These are phyloP conservation scores for Omphaloscelis lunosa DNA, from an alignment of 2,888 invertebrate species.

Conservation along the genomic window DNA sequence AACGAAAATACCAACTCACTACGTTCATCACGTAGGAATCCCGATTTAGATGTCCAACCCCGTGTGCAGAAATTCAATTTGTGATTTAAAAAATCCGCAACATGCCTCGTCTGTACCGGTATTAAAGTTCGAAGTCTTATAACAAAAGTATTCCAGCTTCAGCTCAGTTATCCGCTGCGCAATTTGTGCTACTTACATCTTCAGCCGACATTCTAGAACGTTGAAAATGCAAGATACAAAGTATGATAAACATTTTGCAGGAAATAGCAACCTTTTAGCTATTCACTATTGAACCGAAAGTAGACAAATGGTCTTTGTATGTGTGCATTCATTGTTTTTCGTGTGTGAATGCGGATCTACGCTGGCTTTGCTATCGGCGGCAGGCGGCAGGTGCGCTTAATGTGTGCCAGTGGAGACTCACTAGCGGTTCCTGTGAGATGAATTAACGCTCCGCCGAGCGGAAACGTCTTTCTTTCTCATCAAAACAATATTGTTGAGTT, in stretches of 20 bases:
- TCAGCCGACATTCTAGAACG: slow-evolving; percentile 32
- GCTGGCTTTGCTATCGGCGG: slow-evolving; percentile 42
- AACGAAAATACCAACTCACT: slow-evolving; percentile 31
- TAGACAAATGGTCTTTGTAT: slow-evolving; percentile 29
- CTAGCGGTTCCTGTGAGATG: slow-evolving; percentile 74
- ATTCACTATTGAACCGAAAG: slow-evolving; percentile 35
- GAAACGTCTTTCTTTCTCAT: slow-evolving; percentile 81
- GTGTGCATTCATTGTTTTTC: slow-evolving; percentile 46
- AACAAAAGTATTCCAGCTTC: slow-evolving; percentile 45
- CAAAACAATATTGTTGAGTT: slow-evolving; percentile 74
- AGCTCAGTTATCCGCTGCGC: slow-evolving; percentile 27
- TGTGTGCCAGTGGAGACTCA: slow-evolving; percentile 61
- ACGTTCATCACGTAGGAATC: slow-evolving; percentile 21
- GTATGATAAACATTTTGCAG: slow-evolving; percentile 14
- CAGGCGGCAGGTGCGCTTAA: slow-evolving; percentile 59
- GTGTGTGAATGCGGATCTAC: slow-evolving; percentile 41
- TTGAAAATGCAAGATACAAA: slow-evolving; percentile 19
- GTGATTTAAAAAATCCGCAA: slow-evolving; percentile 49
- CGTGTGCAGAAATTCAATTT: slow-evolving; percentile 49
- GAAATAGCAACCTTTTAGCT: slow-evolving; percentile 29
- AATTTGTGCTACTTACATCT: slow-evolving; percentile 42
- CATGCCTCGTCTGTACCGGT: slow-evolving; percentile 22
- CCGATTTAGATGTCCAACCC: slow-evolving; percentile 32
- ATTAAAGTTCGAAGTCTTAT: slow-evolving; percentile 49
- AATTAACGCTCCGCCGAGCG: slow-evolving; percentile 82